A percentile compares a stretch with the other conserved stretches of the same genome.
These are phyloP conservation scores for Glomeris marginata DNA, from an alignment of 2,888 invertebrate species.

Conservation along the genomic window DNA sequence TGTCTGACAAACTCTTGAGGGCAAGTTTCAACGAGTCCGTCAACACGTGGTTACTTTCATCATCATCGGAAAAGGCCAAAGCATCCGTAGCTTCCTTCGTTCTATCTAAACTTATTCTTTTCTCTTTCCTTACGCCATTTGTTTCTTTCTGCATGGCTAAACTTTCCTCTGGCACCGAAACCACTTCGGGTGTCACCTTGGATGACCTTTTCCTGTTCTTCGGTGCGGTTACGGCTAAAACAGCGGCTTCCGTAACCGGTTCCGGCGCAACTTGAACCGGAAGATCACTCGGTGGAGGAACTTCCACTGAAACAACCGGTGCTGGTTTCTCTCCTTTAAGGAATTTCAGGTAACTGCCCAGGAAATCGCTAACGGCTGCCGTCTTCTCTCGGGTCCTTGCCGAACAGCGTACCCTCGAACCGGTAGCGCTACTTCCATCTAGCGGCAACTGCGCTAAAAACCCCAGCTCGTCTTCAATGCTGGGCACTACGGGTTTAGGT, in stretches of 20 bases:
- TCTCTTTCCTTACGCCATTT: too few species aligned
- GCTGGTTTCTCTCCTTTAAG: conserved; percentile 7
- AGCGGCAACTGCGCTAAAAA: conserved; percentile 15
- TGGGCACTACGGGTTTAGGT: neutral
- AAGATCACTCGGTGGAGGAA: neutral
- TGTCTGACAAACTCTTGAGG: conserved; percentile 10
- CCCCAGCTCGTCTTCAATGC: conserved; percentile 15
- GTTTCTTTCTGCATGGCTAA: too few species aligned
- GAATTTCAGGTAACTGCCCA: conserved; percentile 14
- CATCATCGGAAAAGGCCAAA: neutral
- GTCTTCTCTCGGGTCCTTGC: neutral
- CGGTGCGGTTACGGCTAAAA: neutral
- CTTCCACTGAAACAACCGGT: neutral
- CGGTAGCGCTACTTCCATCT: conserved; percentile 9
- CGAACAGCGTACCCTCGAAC: neutral
- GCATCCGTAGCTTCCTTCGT: too few species aligned
- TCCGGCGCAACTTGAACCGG: conserved; percentile 1
- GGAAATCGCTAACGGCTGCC: conserved; percentile 1
- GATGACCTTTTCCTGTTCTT: neutral
- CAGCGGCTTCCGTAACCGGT: neutral
- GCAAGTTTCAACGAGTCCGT: conserved; percentile 11
- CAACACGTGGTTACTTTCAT: conserved; percentile 10
- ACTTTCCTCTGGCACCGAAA: too few species aligned
- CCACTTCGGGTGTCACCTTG: neutral
- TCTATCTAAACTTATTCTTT: too few species aligned